phyloP scores from a whole-genome alignment of 2,888 invertebrate genomes.

The Mesorhabditis spiculigera region DNA sequence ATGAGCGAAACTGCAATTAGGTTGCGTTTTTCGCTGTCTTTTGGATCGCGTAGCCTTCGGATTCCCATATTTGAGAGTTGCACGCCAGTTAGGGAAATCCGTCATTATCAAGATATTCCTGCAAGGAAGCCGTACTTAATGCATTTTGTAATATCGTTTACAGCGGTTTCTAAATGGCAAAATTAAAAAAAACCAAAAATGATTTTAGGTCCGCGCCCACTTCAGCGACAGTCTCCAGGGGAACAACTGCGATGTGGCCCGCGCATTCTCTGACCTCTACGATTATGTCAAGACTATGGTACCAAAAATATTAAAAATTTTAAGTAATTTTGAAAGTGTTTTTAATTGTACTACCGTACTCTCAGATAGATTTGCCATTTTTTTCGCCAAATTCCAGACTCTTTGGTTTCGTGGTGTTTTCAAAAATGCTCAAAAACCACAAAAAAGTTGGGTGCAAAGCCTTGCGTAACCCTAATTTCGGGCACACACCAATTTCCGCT shows the following conservation, averaged over 20 bases:
- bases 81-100: no score
- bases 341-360: background rate
- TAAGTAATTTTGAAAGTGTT: background rate
- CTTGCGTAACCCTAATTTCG: no score
- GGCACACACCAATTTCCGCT: no score
- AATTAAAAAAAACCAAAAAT: background rate
- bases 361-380: background rate
- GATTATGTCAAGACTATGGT: background rate
- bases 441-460: no score
- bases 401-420: no score
- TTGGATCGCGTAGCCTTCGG: background rate
- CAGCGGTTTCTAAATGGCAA: no score
- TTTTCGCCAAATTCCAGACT: background rate
- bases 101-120: no score
- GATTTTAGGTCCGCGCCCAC: background rate
- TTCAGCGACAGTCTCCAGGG: background rate
- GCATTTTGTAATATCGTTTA: no score
- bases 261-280: background rate
- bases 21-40: no score
- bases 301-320: background rate
- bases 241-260: background rate
- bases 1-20: no score
- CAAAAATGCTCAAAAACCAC: no score
- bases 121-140: no score
- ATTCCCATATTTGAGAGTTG: background rate